Conservation (phyloP, 92 coral and sea anemone genomes). For the Diadumene lineata region DNA sequence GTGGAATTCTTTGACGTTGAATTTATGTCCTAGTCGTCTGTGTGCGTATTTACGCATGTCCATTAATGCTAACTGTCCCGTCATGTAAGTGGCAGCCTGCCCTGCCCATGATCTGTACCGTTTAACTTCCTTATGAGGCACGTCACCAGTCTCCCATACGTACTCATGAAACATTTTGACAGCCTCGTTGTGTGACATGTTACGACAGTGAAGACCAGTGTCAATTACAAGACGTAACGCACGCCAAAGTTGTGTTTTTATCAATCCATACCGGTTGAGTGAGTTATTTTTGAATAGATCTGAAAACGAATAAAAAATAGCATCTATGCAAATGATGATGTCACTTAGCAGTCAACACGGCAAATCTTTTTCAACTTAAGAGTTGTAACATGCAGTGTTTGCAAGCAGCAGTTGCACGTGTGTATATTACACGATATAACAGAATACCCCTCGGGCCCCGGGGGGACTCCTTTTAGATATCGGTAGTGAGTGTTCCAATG, state of each 20-base stretch:
- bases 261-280: slow-evolving; percentile 57
- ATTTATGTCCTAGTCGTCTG: slow-evolving; percentile 40
- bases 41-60: slow-evolving; percentile 55
- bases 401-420: too few relatives aligned
- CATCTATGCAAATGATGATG: too few relatives aligned
- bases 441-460: too few relatives aligned
- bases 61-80: slow-evolving; percentile 62
- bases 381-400: too few relatives aligned
- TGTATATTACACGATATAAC: too few relatives aligned
- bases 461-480: too few relatives aligned
- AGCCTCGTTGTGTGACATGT: slow-evolving; percentile 67
- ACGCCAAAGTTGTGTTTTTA: slow-evolving; percentile 70
- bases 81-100: slow-evolving; percentile 67
- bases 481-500: too few relatives aligned
- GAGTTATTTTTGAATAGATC: slow-evolving; percentile 53
- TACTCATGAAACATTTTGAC: slow-evolving; percentile 44
- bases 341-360: too few relatives aligned
- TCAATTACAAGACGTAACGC: slow-evolving; percentile 67
- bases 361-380: too few relatives aligned
- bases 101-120: slow-evolving; percentile 77
- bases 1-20: slow-evolving; percentile 57
- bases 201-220: slow-evolving; percentile 56
- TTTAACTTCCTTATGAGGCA: slow-evolving; percentile 41
- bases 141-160: slow-evolving; percentile 62
- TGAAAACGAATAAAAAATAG: too few relatives aligned